Base-by-base conservation (phyloP, 2,888 invertebrate genomes). In the Cephus pulcher region DNA sequence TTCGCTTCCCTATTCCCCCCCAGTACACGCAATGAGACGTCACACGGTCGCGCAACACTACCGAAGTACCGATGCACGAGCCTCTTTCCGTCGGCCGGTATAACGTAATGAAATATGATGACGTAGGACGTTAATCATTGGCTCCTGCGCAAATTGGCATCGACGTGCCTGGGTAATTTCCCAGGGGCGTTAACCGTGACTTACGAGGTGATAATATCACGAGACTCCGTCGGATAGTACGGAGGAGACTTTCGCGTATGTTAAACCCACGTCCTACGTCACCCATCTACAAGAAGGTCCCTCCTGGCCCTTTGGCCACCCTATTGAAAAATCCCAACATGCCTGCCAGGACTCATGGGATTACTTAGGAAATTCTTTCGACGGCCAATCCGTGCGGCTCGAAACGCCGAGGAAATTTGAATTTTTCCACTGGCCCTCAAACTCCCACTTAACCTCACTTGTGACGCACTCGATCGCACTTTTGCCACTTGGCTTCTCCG, bases 151-250 rank as follows among this genome's bases (percentile, higher is more conserved):
- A 83, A 84, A 85, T 83, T 84, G 83, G 82, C 80, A 84, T 82
- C 84, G 83, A 84, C 84, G 82, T 76, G 83, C 79, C 83, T 81
- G 78, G 78, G 79, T 86, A 83, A 87, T 87, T 87, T 87, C 85
- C 87, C 86, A 79, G 75, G 85, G 85, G 85, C 79, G 77, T 86
- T 84, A 82, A 83, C 83, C 81, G 73, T 82, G 82, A 82, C 83
- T 86, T 85, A 84, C 78, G 80, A 83, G 79, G 79, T 81, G 80
- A 74, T 75, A 76, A 75, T 75, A 76, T 69, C 71, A 69, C 33
- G 34, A 74, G 76, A 34, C 71, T 23, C 34, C 71, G 71, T 34
- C 71, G 71, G 56, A 56, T 56, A 56, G 40, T 23, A 56, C 71
- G 71, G 71, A 71, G 33, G 30, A 71, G 71, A 71, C 30, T 56